Base-by-base conservation (phyloP, 2,113 vertebrate species). In the Smithornis capensis region DNA sequence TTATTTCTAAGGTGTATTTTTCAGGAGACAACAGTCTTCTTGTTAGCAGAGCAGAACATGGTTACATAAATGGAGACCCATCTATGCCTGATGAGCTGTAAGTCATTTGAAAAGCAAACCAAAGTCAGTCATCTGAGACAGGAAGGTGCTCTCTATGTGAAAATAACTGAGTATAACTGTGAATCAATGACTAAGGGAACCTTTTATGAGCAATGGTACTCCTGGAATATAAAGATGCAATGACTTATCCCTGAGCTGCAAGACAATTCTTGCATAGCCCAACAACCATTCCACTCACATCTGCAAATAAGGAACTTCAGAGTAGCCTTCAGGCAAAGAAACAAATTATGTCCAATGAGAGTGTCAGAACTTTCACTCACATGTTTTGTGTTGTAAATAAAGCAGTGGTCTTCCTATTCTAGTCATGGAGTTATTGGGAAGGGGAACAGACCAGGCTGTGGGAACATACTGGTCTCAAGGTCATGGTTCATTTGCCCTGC, bases 381-480 rank as follows among this genome's bases (percentile, higher is more conserved):
- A 35, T 82, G 55, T 83, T 92, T 92, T 2, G 1, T 69, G 27
- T 8, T 64, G 69, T 62, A 91, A 84, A 91, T 83, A 96, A 95
- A 95, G 45, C 37, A 29, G 9, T 69, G 38, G 59, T 68, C 49
- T 74, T 93, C 90, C 87, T 95, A 56, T 91, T 91, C 93, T 76
- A 85, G 84, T 83, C 53, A 25, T 25, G 37, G 29, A 91, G 38
- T 33, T 93, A 83, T 33, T 93, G 56, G 87, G 52, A 94, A 95
- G 55, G 65, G 47, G 57, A 83, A 62, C 29, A 67, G 59, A 14
- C 19, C 55, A 52, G 82, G 75, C 71, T 88, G 79, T 93, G 82
- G 87, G 92, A 97, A 93, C 75, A 67, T 28, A 90, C 17, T 59
- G 65, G 0, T 80, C 89, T 86, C 78, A 77, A 86, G 63, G 38